Evolutionary conservation across 2,888 invertebrate genomes (phyloP), one percentile per base, ranked within the genome.

Genomic region (Eumacrocentrus americanus): DNA sequence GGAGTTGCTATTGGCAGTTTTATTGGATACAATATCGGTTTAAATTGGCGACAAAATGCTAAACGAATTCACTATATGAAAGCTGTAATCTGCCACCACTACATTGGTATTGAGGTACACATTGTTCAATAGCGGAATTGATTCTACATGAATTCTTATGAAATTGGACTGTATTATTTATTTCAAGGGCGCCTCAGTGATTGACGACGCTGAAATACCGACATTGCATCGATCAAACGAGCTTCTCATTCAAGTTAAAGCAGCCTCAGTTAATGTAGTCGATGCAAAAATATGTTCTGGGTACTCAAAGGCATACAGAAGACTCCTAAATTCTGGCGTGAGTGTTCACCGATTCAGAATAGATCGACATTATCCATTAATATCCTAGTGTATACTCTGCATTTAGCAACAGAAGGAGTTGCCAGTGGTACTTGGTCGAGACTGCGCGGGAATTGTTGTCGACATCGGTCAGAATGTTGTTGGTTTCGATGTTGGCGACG

Each of bases 401-500:
- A 25, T 78, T 77, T 66, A 81, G 78, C 79, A 74, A 63, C 73
- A 78, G 48, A 78, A 79, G 40, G 83, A 82, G 62, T 75, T 85
- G 63, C 87, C 88, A 12, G 81, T 88, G 48, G 83, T 84, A 44
- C 75, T 88, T 34, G 89, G 89, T 1, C 82, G 88, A 64, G 87
- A 87, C 72, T 87, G 88, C 72, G 81, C 87, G 7, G 89, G 89
- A 25, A 74, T 87, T 37, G 83, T 88, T 7, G 81, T 85, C 18
- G 87, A 87, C 65, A 82, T 87, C 42, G 88, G 88, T n/a, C 81
- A 79, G 63, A 81, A 81, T 64, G 87, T 88, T 5, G 81, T 80
- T 20, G 80, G 83, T 60, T 83, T 88, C 66, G 86, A 87, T 69
- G 81, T 87, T 18, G 88, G 88, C 1, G 88, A 88, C 70, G 86